Percentiles rank a stretch among this genome's conserved stretches.
Evolutionary conservation across 92 coral and sea anemone genomes (phyloP).

Genomic region (Diadumene lineata): DNA sequence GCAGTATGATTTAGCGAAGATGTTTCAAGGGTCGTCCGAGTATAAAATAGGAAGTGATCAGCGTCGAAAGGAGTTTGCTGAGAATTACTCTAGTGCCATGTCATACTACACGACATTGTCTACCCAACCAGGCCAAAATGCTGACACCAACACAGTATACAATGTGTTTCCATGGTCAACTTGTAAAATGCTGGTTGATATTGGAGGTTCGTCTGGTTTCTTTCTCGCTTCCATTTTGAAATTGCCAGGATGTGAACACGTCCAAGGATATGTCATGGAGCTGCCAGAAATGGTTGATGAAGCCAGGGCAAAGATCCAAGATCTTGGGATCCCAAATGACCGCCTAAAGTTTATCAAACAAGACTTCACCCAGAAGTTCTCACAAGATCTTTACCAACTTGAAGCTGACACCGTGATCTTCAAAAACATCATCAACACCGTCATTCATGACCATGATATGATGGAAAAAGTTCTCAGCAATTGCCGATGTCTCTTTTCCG

Average conservation of each 20-base stretch:
- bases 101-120: slow-evolving; percentile 24
- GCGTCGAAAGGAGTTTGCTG: slow-evolving; percentile 46
- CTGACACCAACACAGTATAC: slow-evolving; percentile 10
- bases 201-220: slow-evolving; percentile 54
- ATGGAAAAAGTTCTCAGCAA: neutral
- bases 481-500: neutral
- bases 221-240: slow-evolving; percentile 58
- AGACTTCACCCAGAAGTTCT: slow-evolving; percentile 4
- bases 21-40: slow-evolving; percentile 4
- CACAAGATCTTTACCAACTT: neutral
- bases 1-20: slow-evolving; percentile 11
- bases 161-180: slow-evolving; percentile 54
- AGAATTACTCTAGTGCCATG: slow-evolving; percentile 49
- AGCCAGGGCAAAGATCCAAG: neutral
- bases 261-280: slow-evolving; percentile 42
- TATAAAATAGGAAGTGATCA: slow-evolving; percentile 34
- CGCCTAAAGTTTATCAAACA: slow-evolving; percentile 19
- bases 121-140: neutral
- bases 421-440: neutral
- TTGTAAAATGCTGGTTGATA: slow-evolving; percentile 52
- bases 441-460: neutral
- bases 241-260: slow-evolving; percentile 51
- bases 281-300: slow-evolving; percentile 5
- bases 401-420: neutral
- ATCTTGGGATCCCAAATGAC: slow-evolving; percentile 8